Evolutionary conservation across 2,888 invertebrate species (phyloP).

Genomic region (Gastrophysa polygoni): DNA sequence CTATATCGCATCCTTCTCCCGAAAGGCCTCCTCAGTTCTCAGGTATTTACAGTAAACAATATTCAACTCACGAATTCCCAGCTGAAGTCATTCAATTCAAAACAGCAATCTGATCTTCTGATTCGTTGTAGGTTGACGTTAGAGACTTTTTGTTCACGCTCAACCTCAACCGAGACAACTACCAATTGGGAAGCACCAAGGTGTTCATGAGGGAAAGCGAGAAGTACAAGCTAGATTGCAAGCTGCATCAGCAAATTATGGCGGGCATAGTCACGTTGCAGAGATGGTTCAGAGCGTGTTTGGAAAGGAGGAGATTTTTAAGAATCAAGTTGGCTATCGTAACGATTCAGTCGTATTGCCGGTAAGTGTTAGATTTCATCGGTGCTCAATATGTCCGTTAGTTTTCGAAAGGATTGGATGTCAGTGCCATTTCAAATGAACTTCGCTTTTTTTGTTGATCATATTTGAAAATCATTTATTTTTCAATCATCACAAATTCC

Average conservation of each 20-base stretch:
- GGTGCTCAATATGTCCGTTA: too few species aligned
- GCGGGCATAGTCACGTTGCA: constrained; percentile 91
- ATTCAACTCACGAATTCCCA: too few species aligned
- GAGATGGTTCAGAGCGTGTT: constrained; percentile 84
- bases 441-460: too few species aligned
- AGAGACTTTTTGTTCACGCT: constrained; percentile 81
- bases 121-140: constrained; percentile 73
- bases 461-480: too few species aligned
- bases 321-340: constrained; percentile 75
- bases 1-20: constrained; percentile 89
- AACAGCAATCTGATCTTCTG: too few species aligned
- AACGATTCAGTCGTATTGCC: constrained; percentile 75
- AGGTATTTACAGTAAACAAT: not conserved
- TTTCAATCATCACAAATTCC: too few species aligned
- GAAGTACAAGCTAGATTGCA: constrained; percentile 89
- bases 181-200: constrained; percentile 71
- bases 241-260: constrained; percentile 93
- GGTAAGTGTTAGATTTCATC: too few species aligned
- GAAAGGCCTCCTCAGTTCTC: constrained; percentile 81
- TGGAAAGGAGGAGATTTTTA: constrained; percentile 79
- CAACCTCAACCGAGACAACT: constrained; percentile 86
- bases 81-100: too few species aligned
- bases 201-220: constrained; percentile 94
- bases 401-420: too few species aligned
- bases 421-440: too few species aligned